Evolutionary conservation across 2,113 vertebrate species (phyloP).

Genomic region (Ellobius talpinus): DNA sequence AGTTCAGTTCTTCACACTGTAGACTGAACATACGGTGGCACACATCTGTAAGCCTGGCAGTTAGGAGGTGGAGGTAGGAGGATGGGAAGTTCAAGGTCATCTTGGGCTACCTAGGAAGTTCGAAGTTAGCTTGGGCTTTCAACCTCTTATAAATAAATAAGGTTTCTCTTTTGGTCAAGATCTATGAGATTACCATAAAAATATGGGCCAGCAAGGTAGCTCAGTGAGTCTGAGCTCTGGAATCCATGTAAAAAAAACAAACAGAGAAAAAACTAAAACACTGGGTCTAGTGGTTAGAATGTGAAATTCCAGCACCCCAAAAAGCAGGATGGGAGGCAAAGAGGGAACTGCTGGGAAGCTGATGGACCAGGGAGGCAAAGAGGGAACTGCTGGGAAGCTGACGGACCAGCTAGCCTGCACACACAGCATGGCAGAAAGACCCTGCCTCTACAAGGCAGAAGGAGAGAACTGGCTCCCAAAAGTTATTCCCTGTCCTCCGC

Average conservation of each 20-base stretch:
- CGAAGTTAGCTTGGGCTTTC: background rate
- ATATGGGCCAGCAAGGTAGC: background rate
- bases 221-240: background rate
- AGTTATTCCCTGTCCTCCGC: background rate
- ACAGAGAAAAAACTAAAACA: background rate
- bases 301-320: too few relatives aligned
- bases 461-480: background rate
- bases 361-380: background rate
- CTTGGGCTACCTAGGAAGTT: background rate
- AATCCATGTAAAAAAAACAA: background rate
- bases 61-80: background rate
- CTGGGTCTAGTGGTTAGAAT: background rate
- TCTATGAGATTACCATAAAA: background rate
- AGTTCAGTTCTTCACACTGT: background rate
- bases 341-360: background rate
- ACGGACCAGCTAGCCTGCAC: background rate
- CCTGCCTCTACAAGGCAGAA: too few relatives aligned
- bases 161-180: constrained; percentile 11
- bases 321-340: background rate
- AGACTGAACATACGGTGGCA: background rate
- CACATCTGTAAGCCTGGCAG: background rate
- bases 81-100: background rate
- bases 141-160: background rate
- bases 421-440: background rate
- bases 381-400: background rate